Evolutionary conservation across 2,797 vertebrate species (phyloP).

Genomic region (Balearica regulorum): DNA sequence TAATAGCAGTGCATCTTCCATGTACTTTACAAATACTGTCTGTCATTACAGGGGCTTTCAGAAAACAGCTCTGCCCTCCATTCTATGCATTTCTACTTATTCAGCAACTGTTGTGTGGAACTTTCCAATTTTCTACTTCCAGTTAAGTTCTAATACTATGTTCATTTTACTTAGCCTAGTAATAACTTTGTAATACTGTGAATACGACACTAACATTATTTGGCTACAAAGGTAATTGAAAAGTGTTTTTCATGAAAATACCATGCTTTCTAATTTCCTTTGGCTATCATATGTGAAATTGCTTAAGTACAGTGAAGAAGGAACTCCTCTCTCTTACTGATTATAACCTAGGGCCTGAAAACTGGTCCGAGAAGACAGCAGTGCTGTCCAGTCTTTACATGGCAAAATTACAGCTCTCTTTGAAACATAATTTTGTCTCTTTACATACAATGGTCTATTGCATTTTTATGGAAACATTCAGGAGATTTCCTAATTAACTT

Average conservation of each 20-base stretch:
- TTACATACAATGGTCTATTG: not conserved
- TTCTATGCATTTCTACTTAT: not conserved
- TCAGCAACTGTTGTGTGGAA: not conserved
- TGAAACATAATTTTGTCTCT: not conserved
- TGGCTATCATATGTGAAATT: not conserved
- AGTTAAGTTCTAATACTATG: not conserved
- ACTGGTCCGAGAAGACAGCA: not conserved
- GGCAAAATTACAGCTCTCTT: not conserved
- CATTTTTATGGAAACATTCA: not conserved
- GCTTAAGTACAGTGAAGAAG: not conserved
- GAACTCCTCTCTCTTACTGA: not conserved
- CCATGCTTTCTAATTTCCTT: not conserved
- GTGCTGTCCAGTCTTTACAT: not conserved
- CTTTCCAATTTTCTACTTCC: not conserved
- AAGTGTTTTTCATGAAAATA: not conserved
- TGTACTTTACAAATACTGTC: not conserved
- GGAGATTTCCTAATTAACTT: slow-evolving; percentile 15
- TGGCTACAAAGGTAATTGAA: not conserved
- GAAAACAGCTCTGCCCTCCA: not conserved
- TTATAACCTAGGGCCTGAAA: not conserved
- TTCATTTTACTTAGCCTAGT: not conserved
- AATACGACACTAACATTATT: not conserved
- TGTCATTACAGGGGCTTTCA: not conserved
- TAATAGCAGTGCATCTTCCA: not conserved
- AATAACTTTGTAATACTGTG: not conserved